A percentile compares a stretch with the other conserved stretches of the same genome.
phyloP scores from a whole-genome alignment of 2,797 vertebrate species.

The Ctenopoma kingsleyae region DNA sequence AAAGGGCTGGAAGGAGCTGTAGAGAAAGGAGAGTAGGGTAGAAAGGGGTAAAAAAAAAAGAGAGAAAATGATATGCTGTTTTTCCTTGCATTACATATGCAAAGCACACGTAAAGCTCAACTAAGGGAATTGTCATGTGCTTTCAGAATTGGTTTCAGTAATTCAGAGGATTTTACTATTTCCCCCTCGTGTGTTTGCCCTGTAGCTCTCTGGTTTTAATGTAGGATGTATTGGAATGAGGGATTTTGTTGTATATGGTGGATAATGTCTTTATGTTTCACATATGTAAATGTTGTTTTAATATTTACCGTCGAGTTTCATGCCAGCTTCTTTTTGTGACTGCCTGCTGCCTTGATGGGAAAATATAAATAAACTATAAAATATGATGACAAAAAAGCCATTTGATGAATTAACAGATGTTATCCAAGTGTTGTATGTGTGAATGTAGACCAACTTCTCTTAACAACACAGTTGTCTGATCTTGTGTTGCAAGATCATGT shows the following conservation, averaged over 20 bases:
- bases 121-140: constrained; percentile 63
- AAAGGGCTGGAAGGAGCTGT: constrained; percentile 66
- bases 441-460: constrained; percentile 12
- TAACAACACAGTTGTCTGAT: constrained; percentile 19
- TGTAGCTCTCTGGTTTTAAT: constrained; percentile 25
- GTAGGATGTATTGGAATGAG: constrained; percentile 21
- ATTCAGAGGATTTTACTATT: constrained; percentile 42
- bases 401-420: background rate
- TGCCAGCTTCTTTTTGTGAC: background rate
- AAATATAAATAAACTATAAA: background rate
- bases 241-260: constrained; percentile 24
- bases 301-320: constrained; percentile 27
- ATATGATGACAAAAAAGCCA: constrained; percentile 13
- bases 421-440: background rate
- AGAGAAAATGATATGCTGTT: constrained; percentile 49
- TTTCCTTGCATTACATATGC: constrained; percentile 47
- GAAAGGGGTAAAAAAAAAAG: constrained; percentile 11
- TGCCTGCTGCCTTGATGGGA: background rate
- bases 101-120: constrained; percentile 46
- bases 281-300: constrained; percentile 34
- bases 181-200: constrained; percentile 10
- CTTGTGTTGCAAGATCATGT: background rate
- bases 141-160: constrained; percentile 34
- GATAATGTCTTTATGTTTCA: constrained; percentile 38
- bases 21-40: constrained; percentile 42